phyloP scores from a whole-genome alignment of 2,113 vertebrate genomes.

The Epinephelus fuscoguttatus region DNA sequence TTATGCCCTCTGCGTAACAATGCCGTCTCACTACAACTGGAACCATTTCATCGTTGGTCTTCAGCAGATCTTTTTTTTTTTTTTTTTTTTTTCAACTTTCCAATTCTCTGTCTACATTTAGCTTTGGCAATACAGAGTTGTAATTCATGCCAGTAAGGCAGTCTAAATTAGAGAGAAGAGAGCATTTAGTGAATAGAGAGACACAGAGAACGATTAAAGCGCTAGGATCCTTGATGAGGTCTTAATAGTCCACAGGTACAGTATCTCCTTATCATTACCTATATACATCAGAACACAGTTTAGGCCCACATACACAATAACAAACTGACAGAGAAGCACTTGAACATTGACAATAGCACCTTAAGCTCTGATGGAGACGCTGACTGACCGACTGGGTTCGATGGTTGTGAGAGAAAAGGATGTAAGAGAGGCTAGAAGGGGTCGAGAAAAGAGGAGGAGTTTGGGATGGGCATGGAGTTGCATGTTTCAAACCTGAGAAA shows the following conservation, averaged over 20 bases:
- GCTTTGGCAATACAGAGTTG: constrained; percentile 85
- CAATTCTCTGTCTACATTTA: constrained; percentile 75
- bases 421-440: constrained; percentile 14
- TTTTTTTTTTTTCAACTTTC: constrained; percentile 34
- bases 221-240: constrained; percentile 76
- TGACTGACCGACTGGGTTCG: constrained; percentile 51
- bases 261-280: constrained; percentile 80
- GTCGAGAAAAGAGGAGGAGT: constrained; percentile 16
- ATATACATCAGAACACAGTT: constrained; percentile 83
- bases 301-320: constrained; percentile 83
- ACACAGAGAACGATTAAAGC: constrained; percentile 82
- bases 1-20: constrained; percentile 94
- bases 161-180: constrained; percentile 79
- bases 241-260: constrained; percentile 80
- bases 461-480: constrained; percentile 55
- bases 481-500: constrained; percentile 76
- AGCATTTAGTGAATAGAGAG: constrained; percentile 80
- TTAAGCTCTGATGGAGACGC: constrained; percentile 71
- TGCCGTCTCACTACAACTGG: constrained; percentile 79
- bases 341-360: constrained; percentile 76
- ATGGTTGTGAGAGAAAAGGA: constrained; percentile 16
- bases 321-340: constrained; percentile 84
- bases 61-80: constrained; percentile 79
- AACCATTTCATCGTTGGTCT: constrained; percentile 80
- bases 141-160: constrained; percentile 81